Conservation (phyloP, 2,888 invertebrate genomes). For the Drosophila ezoana region DNA sequence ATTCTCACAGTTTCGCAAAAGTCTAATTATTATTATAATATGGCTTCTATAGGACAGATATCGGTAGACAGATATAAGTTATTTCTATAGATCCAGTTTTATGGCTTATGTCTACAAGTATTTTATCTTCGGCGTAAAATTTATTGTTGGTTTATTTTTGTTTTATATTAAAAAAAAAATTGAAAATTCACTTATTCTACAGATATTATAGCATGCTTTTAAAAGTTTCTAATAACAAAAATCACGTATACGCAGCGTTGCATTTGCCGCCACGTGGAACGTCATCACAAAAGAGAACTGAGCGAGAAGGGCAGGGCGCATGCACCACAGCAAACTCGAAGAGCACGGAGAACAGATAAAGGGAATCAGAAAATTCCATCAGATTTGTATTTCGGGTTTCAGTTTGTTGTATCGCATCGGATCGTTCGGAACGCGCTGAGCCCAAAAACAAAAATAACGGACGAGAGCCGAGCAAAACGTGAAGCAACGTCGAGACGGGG, state of each 20-base stretch:
- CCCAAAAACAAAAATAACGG: constrained; percentile 18
- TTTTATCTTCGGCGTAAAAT: no score
- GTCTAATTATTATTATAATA: no score
- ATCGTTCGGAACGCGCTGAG: constrained; percentile 66
- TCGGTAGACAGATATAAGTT: no score
- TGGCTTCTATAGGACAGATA: no score
- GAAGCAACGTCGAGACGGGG: constrained; percentile 55
- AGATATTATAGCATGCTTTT: not conserved
- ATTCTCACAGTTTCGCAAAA: no score
- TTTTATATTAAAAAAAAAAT: no score
- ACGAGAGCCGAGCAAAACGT: constrained; percentile 40
- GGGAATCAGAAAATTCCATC: constrained; percentile 44
- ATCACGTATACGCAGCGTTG: constrained; percentile 69
- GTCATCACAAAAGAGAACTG: constrained; percentile 52
- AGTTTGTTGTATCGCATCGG: constrained; percentile 78
- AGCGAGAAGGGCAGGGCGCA: constrained; percentile 41
- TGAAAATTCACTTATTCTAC: no score
- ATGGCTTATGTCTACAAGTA: no score
- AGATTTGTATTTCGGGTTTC: constrained; percentile 56
- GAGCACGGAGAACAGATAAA: constrained; percentile 17
- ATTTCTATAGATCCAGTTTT: no score
- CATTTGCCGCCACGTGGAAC: constrained; percentile 50
- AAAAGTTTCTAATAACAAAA: not conserved
- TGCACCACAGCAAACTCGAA: constrained; percentile 41
- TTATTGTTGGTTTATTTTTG: no score